Conservation (phyloP, 2,113 vertebrate species). For the Synodontis membranacea region DNA sequence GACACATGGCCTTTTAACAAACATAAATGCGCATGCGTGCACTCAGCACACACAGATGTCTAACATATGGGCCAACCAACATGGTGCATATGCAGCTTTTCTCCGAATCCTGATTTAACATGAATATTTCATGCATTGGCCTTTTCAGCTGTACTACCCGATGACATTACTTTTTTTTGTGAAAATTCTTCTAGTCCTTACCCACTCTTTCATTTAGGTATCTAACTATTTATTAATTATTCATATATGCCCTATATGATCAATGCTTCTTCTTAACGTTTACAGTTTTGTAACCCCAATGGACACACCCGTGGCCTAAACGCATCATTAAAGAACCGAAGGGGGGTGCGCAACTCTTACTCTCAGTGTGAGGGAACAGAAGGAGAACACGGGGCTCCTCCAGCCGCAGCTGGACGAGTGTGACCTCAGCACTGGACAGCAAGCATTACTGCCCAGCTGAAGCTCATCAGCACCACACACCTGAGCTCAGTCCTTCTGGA, state of each 20-base stretch:
- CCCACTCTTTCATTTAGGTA: background rate
- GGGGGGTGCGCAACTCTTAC: conserved; percentile 7
- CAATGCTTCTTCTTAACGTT: background rate
- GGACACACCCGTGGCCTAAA: background rate
- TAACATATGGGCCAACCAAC: conserved; percentile 38
- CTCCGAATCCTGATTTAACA: conserved; percentile 36
- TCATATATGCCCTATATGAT: background rate
- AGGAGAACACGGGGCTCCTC: conserved; percentile 6
- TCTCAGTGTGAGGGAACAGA: conserved; percentile 13
- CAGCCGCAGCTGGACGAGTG: conserved; percentile 44
- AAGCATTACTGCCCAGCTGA: conserved; percentile 53
- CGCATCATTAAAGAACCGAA: conserved; percentile 22
- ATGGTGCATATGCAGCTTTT: conserved; percentile 5
- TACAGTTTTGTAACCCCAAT: background rate
- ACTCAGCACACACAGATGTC: conserved; percentile 40
- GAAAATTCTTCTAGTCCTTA: background rate
- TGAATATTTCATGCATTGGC: conserved; percentile 44
- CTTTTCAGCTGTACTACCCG: background rate
- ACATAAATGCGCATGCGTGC: conserved; percentile 8
- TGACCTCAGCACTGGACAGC: conserved; percentile 51
- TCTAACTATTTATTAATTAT: background rate
- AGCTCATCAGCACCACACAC: conserved; percentile 54
- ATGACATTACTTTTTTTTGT: background rate
- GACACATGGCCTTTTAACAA: conserved; percentile 45
- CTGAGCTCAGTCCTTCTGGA: conserved; percentile 50